Evolutionary conservation across 2,888 invertebrate genomes (phyloP).

Genomic region (Dromius quadrimaculatus): DNA sequence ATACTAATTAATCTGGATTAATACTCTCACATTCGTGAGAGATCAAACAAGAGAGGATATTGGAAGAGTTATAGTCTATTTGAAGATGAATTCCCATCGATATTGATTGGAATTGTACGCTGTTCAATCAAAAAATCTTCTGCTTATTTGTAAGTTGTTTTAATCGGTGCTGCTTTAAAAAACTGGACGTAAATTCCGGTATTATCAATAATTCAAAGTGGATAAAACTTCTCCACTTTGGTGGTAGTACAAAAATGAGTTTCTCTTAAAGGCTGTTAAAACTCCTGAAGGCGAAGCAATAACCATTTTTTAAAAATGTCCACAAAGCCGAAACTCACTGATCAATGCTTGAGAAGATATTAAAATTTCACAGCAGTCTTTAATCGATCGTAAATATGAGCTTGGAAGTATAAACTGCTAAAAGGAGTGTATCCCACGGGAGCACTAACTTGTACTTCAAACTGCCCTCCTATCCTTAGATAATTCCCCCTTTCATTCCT

Average conservation of each 20-base stretch:
- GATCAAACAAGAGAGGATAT: too few relatives aligned
- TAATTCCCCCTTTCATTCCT: slow-evolving; percentile 42
- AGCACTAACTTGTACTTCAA: slow-evolving; percentile 59
- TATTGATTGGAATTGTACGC: too few relatives aligned
- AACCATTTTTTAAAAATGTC: slow-evolving; percentile 39
- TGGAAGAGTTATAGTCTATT: too few relatives aligned
- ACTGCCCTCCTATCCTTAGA: slow-evolving; percentile 58
- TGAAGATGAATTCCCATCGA: too few relatives aligned
- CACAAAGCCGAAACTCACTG: slow-evolving; percentile 41
- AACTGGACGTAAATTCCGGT: slow-evolving; percentile 26
- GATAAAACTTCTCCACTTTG: slow-evolving; percentile 16
- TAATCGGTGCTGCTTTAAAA: too few relatives aligned
- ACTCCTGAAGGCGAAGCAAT: slow-evolving; percentile 40
- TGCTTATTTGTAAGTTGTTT: too few relatives aligned
- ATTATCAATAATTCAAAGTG: slow-evolving; percentile 30
- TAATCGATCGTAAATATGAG: slow-evolving; percentile 53
- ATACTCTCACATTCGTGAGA: too few relatives aligned
- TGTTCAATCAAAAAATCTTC: too few relatives aligned
- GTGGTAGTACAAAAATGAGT: slow-evolving; percentile 1
- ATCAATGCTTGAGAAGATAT: slow-evolving; percentile 48
- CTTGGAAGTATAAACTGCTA: slow-evolving; percentile 60
- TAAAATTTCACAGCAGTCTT: slow-evolving; percentile 48
- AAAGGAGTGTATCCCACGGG: slow-evolving; percentile 60
- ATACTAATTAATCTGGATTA: too few relatives aligned
- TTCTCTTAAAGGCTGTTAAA: slow-evolving; percentile 45